phyloP scores from a whole-genome alignment of 1,140 invertebrate species.

The Drosophila bipectinata region DNA sequence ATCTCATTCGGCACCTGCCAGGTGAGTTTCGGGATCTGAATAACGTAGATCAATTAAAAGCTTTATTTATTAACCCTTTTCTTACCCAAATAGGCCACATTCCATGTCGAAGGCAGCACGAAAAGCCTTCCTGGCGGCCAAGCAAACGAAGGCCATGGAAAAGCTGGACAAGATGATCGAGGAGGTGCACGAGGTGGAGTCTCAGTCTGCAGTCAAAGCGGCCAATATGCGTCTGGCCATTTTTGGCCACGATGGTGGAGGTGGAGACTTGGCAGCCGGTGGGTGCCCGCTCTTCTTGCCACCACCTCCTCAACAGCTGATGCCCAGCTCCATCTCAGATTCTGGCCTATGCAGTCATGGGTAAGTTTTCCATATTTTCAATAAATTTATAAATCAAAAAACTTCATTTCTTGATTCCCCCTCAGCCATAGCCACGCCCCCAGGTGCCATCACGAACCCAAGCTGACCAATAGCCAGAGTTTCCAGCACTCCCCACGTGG shows the following conservation, averaged over 20 bases:
- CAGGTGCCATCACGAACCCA: conserved; percentile 72
- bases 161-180: conserved; percentile 84
- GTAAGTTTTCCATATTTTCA: conserved; percentile 30
- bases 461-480: conserved; percentile 79
- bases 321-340: conserved; percentile 78
- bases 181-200: conserved; percentile 78
- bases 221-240: conserved; percentile 57
- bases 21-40: conserved; percentile 18
- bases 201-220: conserved; percentile 57
- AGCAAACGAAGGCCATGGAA: conserved; percentile 82
- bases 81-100: conserved; percentile 42
- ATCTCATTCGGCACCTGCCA: conserved; percentile 65
- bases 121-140: conserved; percentile 78
- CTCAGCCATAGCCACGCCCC: conserved; percentile 64
- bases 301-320: conserved; percentile 60
- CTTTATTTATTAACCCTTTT: too few relatives aligned
- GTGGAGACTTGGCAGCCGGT: conserved; percentile 48
- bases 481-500: conserved; percentile 68
- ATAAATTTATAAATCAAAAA: background rate
- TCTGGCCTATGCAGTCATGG: conserved; percentile 79
- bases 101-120: conserved; percentile 79
- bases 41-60: background rate
- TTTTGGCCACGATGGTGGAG: conserved; percentile 55
- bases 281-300: conserved; percentile 76
- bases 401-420: background rate